Percentiles rank a stretch among this genome's conserved stretches.
Conservation (phyloP, 2,113 vertebrate genomes). For the Regulus satrapa region DNA sequence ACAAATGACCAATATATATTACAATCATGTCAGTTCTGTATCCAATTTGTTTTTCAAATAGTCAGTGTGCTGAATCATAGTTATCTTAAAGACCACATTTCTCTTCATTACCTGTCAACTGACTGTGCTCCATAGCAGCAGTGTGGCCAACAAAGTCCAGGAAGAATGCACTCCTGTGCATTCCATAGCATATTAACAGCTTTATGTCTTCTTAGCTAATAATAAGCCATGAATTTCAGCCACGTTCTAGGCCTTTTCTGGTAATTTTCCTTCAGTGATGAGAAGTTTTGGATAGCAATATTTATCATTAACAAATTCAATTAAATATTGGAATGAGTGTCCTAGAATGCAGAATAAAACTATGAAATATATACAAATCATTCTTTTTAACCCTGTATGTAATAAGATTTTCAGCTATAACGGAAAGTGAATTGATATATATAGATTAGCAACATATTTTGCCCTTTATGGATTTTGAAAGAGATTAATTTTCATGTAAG, state of each 20-base stretch:
- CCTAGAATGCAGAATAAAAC: background rate
- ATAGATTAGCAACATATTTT: background rate
- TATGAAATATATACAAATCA: background rate
- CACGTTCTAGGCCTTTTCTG: background rate
- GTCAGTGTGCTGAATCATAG: background rate
- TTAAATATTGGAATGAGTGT: background rate
- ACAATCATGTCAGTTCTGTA: background rate
- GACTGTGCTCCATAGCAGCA: background rate
- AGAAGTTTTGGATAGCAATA: background rate
- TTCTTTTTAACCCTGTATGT: background rate
- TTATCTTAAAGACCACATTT: conserved; percentile 13
- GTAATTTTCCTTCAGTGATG: background rate
- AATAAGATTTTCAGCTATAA: background rate
- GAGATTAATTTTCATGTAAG: background rate
- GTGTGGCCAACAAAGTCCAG: background rate
- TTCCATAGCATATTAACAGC: background rate
- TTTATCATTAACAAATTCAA: background rate
- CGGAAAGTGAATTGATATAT: background rate
- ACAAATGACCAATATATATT: background rate
- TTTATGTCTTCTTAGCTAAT: background rate
- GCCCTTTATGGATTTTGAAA: background rate
- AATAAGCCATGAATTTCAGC: background rate
- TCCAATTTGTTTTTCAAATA: background rate
- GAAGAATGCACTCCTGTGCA: background rate
- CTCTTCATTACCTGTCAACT: background rate